Evolutionary conservation across 2,888 invertebrate genomes (phyloP).

Genomic region (Venustoraphidia nigricollis): DNA sequence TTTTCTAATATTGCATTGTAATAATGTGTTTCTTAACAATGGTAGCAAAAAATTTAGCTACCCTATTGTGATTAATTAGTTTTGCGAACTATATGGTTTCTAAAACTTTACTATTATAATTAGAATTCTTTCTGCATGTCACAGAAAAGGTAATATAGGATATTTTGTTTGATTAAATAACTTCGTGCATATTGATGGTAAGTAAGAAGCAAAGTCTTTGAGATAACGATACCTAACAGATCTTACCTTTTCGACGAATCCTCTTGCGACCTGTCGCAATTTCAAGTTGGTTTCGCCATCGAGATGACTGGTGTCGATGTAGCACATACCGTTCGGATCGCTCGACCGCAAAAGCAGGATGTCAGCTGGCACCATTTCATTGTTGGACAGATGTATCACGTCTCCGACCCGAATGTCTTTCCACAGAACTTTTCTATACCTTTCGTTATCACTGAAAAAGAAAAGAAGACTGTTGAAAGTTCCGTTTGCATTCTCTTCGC

Average conservation of each 20-base stretch:
- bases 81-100: too few relatives aligned
- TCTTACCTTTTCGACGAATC: conserved; percentile 53
- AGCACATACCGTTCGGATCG: conserved; percentile 77
- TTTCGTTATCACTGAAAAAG: conserved; percentile 53
- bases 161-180: not conserved
- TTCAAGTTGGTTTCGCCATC: conserved; percentile 95
- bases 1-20: too few relatives aligned
- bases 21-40: too few relatives aligned
- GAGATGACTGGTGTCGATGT: conserved; percentile 89
- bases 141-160: too few relatives aligned
- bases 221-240: not conserved
- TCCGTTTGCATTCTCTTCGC: not conserved
- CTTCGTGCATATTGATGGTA: too few relatives aligned
- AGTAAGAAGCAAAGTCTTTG: not conserved
- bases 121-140: too few relatives aligned
- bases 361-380: conserved; percentile 93
- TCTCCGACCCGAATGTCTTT: conserved; percentile 85
- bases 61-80: too few relatives aligned
- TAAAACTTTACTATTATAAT: too few relatives aligned
- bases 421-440: conserved; percentile 79
- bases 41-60: too few relatives aligned
- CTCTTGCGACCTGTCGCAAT: conserved; percentile 71
- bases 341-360: conserved; percentile 78
- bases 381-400: conserved; percentile 87
- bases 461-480: conserved; percentile 8